Evolutionary conservation across 2,113 vertebrate species (phyloP).

Genomic region (Cyanoramphus novaezelandiae): DNA sequence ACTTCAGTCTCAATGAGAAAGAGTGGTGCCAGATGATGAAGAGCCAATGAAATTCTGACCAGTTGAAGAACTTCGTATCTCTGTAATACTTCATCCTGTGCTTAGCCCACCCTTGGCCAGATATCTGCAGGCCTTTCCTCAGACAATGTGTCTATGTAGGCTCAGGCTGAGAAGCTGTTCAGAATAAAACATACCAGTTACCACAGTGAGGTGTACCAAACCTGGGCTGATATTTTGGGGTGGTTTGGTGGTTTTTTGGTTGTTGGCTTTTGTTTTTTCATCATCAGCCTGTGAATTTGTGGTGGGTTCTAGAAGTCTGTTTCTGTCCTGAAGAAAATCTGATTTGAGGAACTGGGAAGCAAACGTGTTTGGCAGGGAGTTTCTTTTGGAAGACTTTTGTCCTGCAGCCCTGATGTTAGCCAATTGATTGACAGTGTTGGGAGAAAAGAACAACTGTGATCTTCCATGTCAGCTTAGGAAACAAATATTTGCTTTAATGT

Average conservation of each 20-base stretch:
- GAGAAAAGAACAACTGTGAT: not conserved
- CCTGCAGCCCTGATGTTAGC: not conserved
- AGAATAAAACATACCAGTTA: not conserved
- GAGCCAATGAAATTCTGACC: not conserved
- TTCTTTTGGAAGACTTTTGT: not conserved
- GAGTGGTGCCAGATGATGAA: not conserved
- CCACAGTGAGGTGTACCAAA: not conserved
- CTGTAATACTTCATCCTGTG: not conserved
- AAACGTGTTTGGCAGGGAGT: not conserved
- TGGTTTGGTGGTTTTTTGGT: not conserved
- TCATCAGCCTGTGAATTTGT: not conserved
- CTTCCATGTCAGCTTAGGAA: not conserved
- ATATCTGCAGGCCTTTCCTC: not conserved
- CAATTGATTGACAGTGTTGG: not conserved
- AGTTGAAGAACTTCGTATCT: not conserved
- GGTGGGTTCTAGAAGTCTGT: not conserved
- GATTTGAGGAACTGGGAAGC: not conserved
- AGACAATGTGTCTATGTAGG: fast-evolving
- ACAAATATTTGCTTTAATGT: not conserved
- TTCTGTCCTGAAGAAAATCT: not conserved
- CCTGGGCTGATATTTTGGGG: not conserved
- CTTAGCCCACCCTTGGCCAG: not conserved
- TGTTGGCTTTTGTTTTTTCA: not conserved
- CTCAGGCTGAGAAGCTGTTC: not conserved
- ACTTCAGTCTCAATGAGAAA: not conserved